These are phyloP conservation scores for Cephus pygmeus DNA, from an alignment of 2,888 invertebrate species.

Conservation along the genomic window DNA sequence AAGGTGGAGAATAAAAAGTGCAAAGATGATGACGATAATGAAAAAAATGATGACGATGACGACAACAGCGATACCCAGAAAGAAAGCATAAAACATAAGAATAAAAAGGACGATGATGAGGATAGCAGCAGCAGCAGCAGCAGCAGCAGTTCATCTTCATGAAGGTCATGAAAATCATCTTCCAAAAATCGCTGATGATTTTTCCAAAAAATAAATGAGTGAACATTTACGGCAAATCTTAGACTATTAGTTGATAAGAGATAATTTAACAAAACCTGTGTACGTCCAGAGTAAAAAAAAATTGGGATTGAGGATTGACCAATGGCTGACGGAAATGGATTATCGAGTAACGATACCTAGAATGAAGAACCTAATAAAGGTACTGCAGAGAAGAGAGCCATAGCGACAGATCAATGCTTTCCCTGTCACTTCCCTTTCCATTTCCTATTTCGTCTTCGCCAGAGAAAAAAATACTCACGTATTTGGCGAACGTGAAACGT, in stretches of 20 bases:
- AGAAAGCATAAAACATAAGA: slow-evolving; percentile 11
- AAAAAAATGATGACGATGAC: slow-evolving; percentile 20
- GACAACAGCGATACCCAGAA: slow-evolving; percentile 8
- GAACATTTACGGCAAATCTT: background rate
- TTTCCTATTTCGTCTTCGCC: background rate
- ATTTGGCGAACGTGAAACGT: slow-evolving; percentile 48
- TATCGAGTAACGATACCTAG: background rate
- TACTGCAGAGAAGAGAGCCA: background rate
- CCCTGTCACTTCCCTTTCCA: background rate
- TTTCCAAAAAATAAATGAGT: background rate
- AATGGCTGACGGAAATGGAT: background rate
- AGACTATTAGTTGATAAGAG: background rate
- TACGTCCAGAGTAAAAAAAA: background rate
- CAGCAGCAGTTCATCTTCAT: slow-evolving; percentile 16
- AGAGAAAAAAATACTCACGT: slow-evolving; percentile 45
- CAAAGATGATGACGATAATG: slow-evolving; percentile 15
- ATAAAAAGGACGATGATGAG: slow-evolving; percentile 10
- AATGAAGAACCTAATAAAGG: background rate
- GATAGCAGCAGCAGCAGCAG: slow-evolving; percentile 25
- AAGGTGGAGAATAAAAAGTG: background rate
- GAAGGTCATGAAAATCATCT: background rate
- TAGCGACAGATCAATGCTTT: background rate
- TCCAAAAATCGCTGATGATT: background rate
- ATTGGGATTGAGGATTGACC: background rate
- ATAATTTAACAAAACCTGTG: background rate